These are phyloP conservation scores for Calonectris borealis DNA, from an alignment of 2,113 vertebrate genomes.

Conservation along the genomic window DNA sequence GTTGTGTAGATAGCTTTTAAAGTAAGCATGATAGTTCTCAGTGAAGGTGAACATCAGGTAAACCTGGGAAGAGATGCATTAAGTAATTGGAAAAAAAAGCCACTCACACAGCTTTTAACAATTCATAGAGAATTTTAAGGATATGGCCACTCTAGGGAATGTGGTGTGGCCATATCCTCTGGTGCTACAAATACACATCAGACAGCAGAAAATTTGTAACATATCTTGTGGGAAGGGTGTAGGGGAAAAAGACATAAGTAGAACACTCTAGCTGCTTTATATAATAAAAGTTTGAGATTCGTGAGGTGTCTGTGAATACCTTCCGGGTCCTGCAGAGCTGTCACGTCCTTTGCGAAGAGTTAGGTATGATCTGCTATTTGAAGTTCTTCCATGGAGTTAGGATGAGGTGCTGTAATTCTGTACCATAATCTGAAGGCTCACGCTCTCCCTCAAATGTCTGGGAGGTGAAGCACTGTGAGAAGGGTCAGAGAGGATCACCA, in stretches of 20 bases:
- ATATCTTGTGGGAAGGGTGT: neutral
- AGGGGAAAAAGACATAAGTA: neutral
- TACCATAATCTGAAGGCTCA: neutral
- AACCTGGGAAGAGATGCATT: neutral
- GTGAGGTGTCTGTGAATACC: neutral
- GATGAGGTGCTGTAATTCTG: neutral
- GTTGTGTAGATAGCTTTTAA: neutral
- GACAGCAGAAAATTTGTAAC: neutral
- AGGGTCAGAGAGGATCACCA: neutral
- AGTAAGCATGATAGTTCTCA: neutral
- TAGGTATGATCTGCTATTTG: neutral
- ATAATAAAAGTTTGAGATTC: neutral
- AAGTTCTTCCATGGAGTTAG: neutral
- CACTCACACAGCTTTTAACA: neutral
- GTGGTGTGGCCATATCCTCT: neutral
- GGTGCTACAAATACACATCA: neutral
- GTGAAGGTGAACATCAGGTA: neutral
- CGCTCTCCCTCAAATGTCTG: neutral
- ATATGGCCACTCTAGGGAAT: neutral
- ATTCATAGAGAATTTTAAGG: neutral
- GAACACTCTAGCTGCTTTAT: neutral
- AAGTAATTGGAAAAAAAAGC: neutral
- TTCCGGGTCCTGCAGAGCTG: neutral
- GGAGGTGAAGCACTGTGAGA: neutral
- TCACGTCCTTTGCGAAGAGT: neutral